Evolutionary conservation across 2,113 vertebrate species (phyloP).

Genomic region (Coptodon bakossiorum): DNA sequence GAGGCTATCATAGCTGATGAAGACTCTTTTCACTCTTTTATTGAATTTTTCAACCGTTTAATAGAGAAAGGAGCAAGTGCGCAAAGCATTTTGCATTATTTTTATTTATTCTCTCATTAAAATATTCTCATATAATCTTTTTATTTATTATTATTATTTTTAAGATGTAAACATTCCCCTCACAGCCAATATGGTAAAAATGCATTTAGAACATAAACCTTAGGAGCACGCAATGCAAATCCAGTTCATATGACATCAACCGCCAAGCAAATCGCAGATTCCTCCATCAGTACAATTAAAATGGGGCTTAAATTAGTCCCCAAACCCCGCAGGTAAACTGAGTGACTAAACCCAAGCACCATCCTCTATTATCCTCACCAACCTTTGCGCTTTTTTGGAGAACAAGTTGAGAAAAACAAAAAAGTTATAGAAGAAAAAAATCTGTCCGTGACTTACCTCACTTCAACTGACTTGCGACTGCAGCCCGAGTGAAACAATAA

Average conservation of each 20-base stretch:
- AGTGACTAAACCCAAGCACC: not conserved
- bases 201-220: not conserved
- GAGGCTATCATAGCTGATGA: not conserved
- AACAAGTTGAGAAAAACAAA: not conserved
- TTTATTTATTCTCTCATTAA: not conserved
- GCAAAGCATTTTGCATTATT: not conserved
- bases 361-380: not conserved
- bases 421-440: not conserved
- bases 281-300: not conserved
- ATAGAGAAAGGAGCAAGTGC: not conserved
- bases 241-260: not conserved
- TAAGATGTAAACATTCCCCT: not conserved
- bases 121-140: not conserved
- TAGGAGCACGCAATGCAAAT: not conserved
- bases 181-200: not conserved
- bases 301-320: not conserved
- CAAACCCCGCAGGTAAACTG: not conserved
- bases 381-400: not conserved
- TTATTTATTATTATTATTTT: not conserved
- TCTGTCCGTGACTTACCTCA: constrained; percentile 25
- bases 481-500: not conserved
- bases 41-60: not conserved
- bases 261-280: not conserved
- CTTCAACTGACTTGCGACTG: not conserved
- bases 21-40: not conserved